These are phyloP conservation scores for Mimachlamys varia DNA, from an alignment of 2,888 invertebrate genomes.

Conservation along the genomic window DNA sequence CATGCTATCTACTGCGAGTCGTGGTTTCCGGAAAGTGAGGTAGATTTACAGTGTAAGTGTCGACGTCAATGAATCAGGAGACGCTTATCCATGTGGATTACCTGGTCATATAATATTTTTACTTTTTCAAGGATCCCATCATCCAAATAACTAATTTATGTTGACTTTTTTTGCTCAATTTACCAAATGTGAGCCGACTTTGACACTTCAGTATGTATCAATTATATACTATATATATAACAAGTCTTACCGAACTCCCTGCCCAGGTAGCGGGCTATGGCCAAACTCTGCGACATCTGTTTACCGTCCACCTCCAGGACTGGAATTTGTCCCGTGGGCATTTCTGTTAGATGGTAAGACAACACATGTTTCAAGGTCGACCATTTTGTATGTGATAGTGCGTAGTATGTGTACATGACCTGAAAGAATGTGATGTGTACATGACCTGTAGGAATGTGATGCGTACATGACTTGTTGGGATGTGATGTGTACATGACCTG, in stretches of 20 bases:
- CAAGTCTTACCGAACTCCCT: conserved; percentile 41
- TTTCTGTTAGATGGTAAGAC: background rate
- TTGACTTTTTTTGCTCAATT: too few species aligned
- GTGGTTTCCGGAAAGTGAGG: too few species aligned
- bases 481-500: too few species aligned
- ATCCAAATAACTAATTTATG: too few species aligned
- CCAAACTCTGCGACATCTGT: conserved; percentile 37
- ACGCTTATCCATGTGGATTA: too few species aligned
- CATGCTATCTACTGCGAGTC: too few species aligned
- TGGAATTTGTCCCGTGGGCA: conserved; percentile 37
- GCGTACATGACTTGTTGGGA: too few species aligned
- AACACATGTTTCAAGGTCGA: background rate
- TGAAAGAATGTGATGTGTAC: background rate
- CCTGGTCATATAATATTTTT: too few species aligned
- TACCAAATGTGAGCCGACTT: background rate
- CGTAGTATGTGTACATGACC: background rate
- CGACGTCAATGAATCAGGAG: too few species aligned
- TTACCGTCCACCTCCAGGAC: conserved; percentile 42
- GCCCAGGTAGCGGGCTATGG: conserved; percentile 39
- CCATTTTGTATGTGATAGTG: background rate
- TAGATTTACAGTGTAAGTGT: too few species aligned
- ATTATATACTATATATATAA: background rate
- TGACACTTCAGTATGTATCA: background rate
- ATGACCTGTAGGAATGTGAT: too few species aligned
- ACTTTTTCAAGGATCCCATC: too few species aligned